Evolutionary conservation across 2,797 vertebrate species (phyloP), one percentile per base, ranked within the genome.

Genomic region (Triplophysa bombifrons): DNA sequence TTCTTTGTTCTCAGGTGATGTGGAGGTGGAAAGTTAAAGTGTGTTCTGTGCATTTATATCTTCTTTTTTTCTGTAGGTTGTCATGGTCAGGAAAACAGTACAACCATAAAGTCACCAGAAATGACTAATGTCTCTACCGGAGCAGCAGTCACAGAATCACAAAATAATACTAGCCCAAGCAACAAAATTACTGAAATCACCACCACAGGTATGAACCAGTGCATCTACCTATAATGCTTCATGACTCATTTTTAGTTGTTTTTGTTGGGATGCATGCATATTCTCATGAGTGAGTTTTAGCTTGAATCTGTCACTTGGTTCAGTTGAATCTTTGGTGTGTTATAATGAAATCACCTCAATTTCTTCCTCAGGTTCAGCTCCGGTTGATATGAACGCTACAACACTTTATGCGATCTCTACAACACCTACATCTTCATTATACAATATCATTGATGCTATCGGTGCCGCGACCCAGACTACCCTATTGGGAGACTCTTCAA

Each of bases 101-200:
- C 46, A 34, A 0, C 69, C 27, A 0, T 1, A 38, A 0, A 22
- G 20, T 0, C n/a, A 12, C 3, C 10, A 22, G 10, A 11, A 13
- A 4, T 7, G 44, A 0, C 19, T 0, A 0, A 38, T 63, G 0
- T 0, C 27, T 0, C 0, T 4, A 0, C 0, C n/a, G 1, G 0
- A 12, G 0, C 19, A 41, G 0, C 0, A 5, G 2, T 0, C 0
- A n/a, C 25, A 46, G 30, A 0, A 2, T 4, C 7, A 58, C 0
- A 5, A 70, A 50, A 10, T 22, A 2, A 9, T 11, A 0, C 0
- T 38, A 0, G 7, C 13, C 13, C 3, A 48, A 48, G 11, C 7
- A 0, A 12, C 46, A 13, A 3, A 48, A 48, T 0, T 4, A 5
- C n/a, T 50, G 0, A 2, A 1, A 50, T 0, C 13, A 60, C 0